phyloP scores from a whole-genome alignment of 2,888 invertebrate genomes.

The Microchrysa polita region DNA sequence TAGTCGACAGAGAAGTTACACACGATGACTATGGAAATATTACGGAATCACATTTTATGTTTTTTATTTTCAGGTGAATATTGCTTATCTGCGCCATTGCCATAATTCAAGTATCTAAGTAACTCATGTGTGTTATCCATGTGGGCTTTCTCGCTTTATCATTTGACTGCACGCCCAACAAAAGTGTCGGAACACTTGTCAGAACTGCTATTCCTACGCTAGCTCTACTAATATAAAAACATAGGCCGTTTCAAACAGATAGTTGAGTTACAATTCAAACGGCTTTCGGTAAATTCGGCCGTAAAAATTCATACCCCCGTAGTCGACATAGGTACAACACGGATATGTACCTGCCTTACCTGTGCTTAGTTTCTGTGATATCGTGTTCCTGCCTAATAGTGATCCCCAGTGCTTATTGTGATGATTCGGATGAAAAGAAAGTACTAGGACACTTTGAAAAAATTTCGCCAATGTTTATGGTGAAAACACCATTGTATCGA shows the following conservation, averaged over 20 bases:
- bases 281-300: no score
- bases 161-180: conserved; percentile 9
- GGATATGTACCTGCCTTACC: background rate
- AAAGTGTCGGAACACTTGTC: background rate
- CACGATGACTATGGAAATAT: background rate
- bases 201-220: background rate
- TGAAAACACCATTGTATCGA: conserved; percentile 9
- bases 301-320: background rate
- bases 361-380: background rate
- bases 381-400: background rate
- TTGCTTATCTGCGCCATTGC: conserved; percentile 15
- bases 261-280: background rate
- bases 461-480: background rate
- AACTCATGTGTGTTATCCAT: background rate
- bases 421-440: background rate
- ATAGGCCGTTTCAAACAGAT: background rate
- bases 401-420: background rate
- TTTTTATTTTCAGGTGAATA: conserved; percentile 1
- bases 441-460: background rate
- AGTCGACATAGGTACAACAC: background rate
- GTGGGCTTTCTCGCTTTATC: conserved; percentile 1
- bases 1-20: background rate
- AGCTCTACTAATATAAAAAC: background rate
- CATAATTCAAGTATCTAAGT: conserved; percentile 25
- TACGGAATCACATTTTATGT: background rate